Evolutionary conservation across 2,888 invertebrate genomes (phyloP).

Genomic region (Sipha maydis): DNA sequence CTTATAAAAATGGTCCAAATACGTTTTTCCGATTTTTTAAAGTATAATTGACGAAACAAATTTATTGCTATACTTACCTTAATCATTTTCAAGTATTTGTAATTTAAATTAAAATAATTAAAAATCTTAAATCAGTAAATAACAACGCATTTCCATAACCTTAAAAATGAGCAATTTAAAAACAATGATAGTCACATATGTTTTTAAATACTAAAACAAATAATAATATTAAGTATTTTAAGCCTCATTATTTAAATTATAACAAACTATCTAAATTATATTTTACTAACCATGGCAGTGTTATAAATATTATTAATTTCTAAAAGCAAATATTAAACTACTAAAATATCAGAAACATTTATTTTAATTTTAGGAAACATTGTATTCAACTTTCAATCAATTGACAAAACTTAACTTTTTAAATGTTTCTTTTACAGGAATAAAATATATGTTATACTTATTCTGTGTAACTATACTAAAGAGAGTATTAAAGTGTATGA

Average conservation of each 20-base stretch:
- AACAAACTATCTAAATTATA: too few species aligned
- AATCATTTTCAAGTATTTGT: neutral
- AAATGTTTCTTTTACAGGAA: too few species aligned
- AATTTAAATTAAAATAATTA: neutral
- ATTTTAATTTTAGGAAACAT: too few species aligned
- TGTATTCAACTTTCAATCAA: too few species aligned
- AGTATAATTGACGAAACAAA: neutral
- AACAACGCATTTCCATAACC: neutral
- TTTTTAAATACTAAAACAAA: neutral
- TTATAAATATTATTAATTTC: too few species aligned
- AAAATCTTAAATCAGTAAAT: neutral
- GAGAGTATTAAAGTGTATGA: too few species aligned
- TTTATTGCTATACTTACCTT: neutral
- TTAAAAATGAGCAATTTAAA: neutral
- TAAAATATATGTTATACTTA: too few species aligned
- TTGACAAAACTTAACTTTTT: too few species aligned
- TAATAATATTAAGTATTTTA: neutral
- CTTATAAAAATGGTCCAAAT: conserved; percentile 1
- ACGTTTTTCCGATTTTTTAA: neutral
- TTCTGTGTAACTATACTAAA: too few species aligned
- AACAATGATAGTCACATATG: neutral
- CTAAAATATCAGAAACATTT: too few species aligned
- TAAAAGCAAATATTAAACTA: too few species aligned
- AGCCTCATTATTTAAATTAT: neutral
- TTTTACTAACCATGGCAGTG: too few species aligned